phyloP scores from a whole-genome alignment of 2,797 vertebrate species.

The Spondyliosoma cantharus region DNA sequence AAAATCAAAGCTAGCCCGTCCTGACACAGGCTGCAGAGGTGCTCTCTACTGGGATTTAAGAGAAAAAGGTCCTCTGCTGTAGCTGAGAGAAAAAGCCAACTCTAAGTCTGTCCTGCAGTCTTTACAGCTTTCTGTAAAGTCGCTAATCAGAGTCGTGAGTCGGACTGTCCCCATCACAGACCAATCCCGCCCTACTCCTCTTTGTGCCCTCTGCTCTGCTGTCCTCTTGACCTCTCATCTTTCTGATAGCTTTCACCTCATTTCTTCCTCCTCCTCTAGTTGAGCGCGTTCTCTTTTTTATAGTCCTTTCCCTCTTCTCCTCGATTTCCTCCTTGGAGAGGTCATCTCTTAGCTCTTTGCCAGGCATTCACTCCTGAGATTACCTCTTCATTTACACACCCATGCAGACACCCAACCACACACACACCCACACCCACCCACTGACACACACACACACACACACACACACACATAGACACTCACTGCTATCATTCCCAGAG shows the following conservation, averaged over 20 bases:
- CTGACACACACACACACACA: conserved; percentile 23
- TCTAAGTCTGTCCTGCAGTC: conserved; percentile 46
- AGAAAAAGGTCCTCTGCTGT: conserved; percentile 51
- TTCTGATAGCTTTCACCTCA: conserved; percentile 58
- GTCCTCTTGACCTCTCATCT: conserved; percentile 58
- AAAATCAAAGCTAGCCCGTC: conserved; percentile 46
- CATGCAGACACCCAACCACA: conserved; percentile 32
- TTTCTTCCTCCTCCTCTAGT: conserved; percentile 48
- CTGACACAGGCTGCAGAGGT: conserved; percentile 34
- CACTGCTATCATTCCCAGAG: conserved; percentile 27
- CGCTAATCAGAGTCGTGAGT: conserved; percentile 58
- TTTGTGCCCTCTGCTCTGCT: conserved; percentile 47
- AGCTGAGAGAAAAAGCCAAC: conserved; percentile 48
- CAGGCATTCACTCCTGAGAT: conserved; percentile 76
- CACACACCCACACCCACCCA: conserved; percentile 2
- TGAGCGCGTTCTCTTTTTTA: conserved; percentile 48
- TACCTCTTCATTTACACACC: conserved; percentile 76
- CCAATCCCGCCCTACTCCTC: conserved; percentile 53
- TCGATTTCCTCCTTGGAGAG: conserved; percentile 68
- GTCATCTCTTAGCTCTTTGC: conserved; percentile 73
- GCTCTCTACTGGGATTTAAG: conserved; percentile 49
- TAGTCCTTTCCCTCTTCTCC: conserved; percentile 59
- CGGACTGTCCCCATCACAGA: conserved; percentile 54
- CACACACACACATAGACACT: conserved; percentile 11
- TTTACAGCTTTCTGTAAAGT: conserved; percentile 57